Base-by-base conservation (phyloP, 1,140 invertebrate species). In the Diachasmimorpha longicaudata region DNA sequence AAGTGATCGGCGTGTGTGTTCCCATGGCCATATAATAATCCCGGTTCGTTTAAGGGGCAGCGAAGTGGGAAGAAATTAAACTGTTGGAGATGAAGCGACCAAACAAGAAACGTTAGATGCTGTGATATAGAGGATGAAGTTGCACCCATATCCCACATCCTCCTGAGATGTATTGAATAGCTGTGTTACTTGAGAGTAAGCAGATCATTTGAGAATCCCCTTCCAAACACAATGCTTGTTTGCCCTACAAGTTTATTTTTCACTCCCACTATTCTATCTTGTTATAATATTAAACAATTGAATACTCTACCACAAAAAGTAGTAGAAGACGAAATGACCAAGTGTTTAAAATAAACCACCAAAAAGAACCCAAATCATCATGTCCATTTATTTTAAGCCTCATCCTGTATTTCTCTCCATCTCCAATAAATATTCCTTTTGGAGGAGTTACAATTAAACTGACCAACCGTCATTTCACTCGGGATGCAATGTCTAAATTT, bases 81-180 rank as follows among this genome's bases (percentile, higher is more conserved):
- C n/a, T n/a, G 48, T 9, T 52, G 48, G 2, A 19, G 19, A 52
- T 52, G 48, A 52, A 52, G 48, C 48, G 48, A 31, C 6, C 4
- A 46, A 10, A 46, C 44, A n/a, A 52, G 48, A 52, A 52, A 52
- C 16, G 9, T n/a, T 16, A 52, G 58, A 63, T 25, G 58, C 48
- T 14, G n/a, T 8, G 19, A 9, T 14, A 14, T 16, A 11, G 58
- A 25, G 58, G 58, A 63, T 52, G 48, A 52, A 52, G 48, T 52
- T 52, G 48, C 48, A n/a, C 58, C 58, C 58, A 25, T 4, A 63
- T 63, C 58, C 58, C 58, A 63, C 58, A 63, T 63, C 58, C 58
- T 63, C 23, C 5, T 19, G 10, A 19, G 58, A 19, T 21, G 31
- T 31, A 63, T 63, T 63, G 0, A 63, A 63, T 63, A 63, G 58